These are phyloP conservation scores for Standfussiana lucernea DNA, from an alignment of 2,888 invertebrate genomes.

Conservation along the genomic window DNA sequence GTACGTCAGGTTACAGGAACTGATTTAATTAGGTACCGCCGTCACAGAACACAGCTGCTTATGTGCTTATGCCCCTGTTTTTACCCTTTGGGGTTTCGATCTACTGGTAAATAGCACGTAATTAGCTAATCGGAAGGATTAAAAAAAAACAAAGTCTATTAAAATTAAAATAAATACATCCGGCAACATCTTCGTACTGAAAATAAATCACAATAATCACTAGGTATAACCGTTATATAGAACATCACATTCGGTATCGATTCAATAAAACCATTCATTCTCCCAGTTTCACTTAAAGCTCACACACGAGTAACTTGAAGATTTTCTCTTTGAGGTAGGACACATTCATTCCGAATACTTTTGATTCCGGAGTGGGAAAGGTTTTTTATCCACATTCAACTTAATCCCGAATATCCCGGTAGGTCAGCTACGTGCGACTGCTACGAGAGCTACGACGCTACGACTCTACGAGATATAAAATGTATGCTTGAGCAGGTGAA, in stretches of 20 bases:
- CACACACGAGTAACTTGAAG: constrained; percentile 19
- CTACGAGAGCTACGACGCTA: not conserved
- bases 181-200: not conserved
- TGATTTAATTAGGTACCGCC: constrained; percentile 18
- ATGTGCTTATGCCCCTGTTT: not conserved
- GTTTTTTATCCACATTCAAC: constrained; percentile 30
- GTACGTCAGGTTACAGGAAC: not conserved
- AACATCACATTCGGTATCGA: constrained; percentile 19
- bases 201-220: too few species aligned
- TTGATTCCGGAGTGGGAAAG: constrained; percentile 16
- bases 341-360: constrained; percentile 46
- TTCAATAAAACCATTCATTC: constrained; percentile 39
- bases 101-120: not conserved
- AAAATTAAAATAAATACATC: too few species aligned
- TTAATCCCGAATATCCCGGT: constrained; percentile 6
- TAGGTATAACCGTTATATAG: too few species aligned
- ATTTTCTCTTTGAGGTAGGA: constrained; percentile 36
- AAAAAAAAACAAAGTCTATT: too few species aligned
- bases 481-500: not conserved
- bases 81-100: not conserved
- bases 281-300: constrained; percentile 33
- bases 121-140: too few species aligned
- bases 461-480: not conserved
- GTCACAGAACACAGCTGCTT: not conserved
- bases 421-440: constrained; percentile 5